Evolutionary conservation across 2,888 invertebrate species (phyloP).

Genomic region (Coenonympha glycerion): DNA sequence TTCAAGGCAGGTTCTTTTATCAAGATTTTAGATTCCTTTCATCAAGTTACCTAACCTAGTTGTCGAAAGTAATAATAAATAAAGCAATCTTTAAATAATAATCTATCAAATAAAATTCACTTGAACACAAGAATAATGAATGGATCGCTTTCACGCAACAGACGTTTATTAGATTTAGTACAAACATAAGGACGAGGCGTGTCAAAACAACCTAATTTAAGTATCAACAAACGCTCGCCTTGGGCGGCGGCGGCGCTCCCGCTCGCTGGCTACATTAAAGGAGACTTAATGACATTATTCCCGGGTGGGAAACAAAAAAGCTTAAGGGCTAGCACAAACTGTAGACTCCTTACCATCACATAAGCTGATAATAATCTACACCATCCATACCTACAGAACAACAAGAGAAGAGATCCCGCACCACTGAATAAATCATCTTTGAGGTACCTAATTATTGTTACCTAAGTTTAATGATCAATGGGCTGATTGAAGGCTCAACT

Average conservation of each 20-base stretch:
- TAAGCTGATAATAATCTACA: background rate
- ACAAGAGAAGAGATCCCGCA: too few species aligned
- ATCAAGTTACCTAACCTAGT: too few species aligned
- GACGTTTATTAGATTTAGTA: conserved; percentile 75
- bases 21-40: too few species aligned
- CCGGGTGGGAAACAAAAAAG: conserved; percentile 70
- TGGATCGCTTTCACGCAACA: conserved; percentile 54
- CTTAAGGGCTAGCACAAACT: conserved; percentile 32
- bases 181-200: conserved; percentile 74
- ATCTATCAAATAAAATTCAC: conserved; percentile 2
- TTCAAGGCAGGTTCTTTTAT: too few species aligned
- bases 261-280: conserved; percentile 75
- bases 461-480: too few species aligned
- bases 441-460: too few species aligned
- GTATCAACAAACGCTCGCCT: conserved; percentile 76
- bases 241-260: conserved; percentile 70
- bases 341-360: background rate
- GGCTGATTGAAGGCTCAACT: too few species aligned
- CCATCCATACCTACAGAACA: too few species aligned
- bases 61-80: too few species aligned
- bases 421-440: too few species aligned
- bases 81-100: background rate
- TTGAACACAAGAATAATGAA: conserved; percentile 44
- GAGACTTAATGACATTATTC: conserved; percentile 76
- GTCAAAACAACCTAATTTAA: conserved; percentile 76